Base-by-base conservation (phyloP, 2,888 invertebrate genomes). In the Pomacea canaliculata region DNA sequence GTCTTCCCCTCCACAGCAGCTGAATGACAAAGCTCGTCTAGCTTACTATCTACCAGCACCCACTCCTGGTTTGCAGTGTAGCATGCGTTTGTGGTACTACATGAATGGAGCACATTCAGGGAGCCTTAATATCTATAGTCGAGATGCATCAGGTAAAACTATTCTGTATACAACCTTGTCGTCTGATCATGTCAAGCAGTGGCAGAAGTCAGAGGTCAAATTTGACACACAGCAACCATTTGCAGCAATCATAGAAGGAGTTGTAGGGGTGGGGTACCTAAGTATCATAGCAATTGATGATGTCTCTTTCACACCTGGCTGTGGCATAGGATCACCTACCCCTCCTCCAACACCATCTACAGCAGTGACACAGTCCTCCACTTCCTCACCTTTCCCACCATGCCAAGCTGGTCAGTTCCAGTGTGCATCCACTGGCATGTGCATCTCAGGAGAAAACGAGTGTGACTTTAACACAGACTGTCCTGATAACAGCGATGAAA, bases 11-110 rank as follows among this genome's bases (percentile, higher is more conserved):
- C 80, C 80, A 13, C 63, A 75, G 19, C 67, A 67, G 23, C 60
- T 69, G 18, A 93, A 93, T 3, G 93, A 93, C 84, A 91, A 90
- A 69, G 93, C 94, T 0, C 89, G 92, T 78, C 90, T 94, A 7
- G 65, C 75, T 4, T 85, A 84, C 76, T 23, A 48, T 48, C 83
- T 84, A 49, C 83, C 83, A 3, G 77, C 79, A 1, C 84, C 85
- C 1, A 76, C 83, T 8, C 82, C 85, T 19, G 79, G 78, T 8
- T 80, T 81, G 9, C 83, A 85, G 70, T 90, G 90, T 77, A 81
- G 87, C 12, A 82, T 84, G 76, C 89, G 90, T 77, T 88, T 86
- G 81, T 89, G 86, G 86, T 89, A 88, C 77, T 85, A 86, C 78
- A 88, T 89, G 87, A 86, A 83, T 76, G 89, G 89, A 9, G 12